Base-by-base conservation (phyloP, 2,113 vertebrate species). In the Pseudopipra pipra region DNA sequence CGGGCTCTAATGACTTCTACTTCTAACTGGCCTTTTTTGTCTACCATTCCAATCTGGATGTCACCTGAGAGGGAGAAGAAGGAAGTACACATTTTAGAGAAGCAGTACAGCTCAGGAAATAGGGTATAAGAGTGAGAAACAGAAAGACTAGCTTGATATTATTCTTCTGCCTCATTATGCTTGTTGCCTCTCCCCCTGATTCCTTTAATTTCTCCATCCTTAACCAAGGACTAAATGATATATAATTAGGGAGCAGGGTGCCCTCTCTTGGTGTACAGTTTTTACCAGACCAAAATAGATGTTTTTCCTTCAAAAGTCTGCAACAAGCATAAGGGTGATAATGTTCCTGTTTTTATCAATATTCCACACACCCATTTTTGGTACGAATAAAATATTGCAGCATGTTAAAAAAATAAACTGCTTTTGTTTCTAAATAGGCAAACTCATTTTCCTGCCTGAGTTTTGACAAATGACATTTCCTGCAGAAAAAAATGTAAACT, bases 41-140 rank as follows among this genome's bases (percentile, higher is more conserved):
- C 99, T 93, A 99, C 99, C 99, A 99, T 99, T 80, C 99, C 99
- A 35, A 99, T 99, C 94, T 99, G 99, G 94, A 99, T 99, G 94
- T 99, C 99, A 87, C 99, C 99, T 99, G 94, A 55, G 93, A 91
- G 51, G 30, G 27, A 76, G 46, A 84, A 73, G 61, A 54, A 58
- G 79, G 39, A 78, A 89, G 35, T 12, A 19, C 14, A 15, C 22
- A 14, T 59, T 79, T 87, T 22, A 89, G 46, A 96, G 46, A 93
- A 83, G 82, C 6, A 63, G 27, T 37, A 62, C 1, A 3, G 30
- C 2, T 6, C 3, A 2, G 66, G 28, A 84, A 31, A 55, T 15
- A 61, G 12, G 3, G 37, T 23, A 1, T 14, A 46, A 39, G 14
- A 33, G 30, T 9, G 41, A 85, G 67, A 85, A 92, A 62, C 8